Base-by-base conservation (phyloP, 2,113 vertebrate species). In the Ciconia maguari region DNA sequence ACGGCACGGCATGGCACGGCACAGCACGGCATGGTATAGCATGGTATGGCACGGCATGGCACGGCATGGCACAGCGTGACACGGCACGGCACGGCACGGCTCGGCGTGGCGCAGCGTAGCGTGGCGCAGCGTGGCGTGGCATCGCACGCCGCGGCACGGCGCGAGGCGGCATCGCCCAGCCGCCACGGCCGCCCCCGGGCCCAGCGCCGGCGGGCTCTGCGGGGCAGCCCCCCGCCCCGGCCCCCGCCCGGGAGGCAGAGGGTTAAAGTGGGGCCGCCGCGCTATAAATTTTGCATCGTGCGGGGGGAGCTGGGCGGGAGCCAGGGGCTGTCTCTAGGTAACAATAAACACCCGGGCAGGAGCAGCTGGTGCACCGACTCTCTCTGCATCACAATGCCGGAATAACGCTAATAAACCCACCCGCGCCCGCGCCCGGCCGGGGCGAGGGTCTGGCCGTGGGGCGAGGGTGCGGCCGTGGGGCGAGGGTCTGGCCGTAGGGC, bases 321-420 rank as follows among this genome's bases (percentile, higher is more conserved):
- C 98, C 98, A 98, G 98, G 97, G 97, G 97, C 98, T 98, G 98
- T 98, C 98, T 98, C 98, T 98, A 97, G 98, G 98, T 98, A 98
- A 98, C 98, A 98, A 98, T 98, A 98, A 98, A 98, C 98, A 97
- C 98, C 96, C 96, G 97, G 98, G 98, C 97, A 97, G 97, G 96
- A 98, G 98, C 98, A 98, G 98, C 98, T 98, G 98, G 97, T 98
- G 98, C 98, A 96, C 96, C 98, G 97, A 98, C 97, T 96, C 97
- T 96, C 98, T 96, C 98, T 98, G 98, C 98, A 98, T 98, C 98
- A 98, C 98, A 98, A 98, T 98, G 98, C 98, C 95, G 96, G 97
- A 98, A 98, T 98, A 96, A 98, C 97, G 97, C 98, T 98, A 97
- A 98, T 98, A 97, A 98, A 98, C 70, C 93, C 81, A 52, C 90